phyloP scores from a whole-genome alignment of 2,888 invertebrate genomes.

The Melanargia galathea region DNA sequence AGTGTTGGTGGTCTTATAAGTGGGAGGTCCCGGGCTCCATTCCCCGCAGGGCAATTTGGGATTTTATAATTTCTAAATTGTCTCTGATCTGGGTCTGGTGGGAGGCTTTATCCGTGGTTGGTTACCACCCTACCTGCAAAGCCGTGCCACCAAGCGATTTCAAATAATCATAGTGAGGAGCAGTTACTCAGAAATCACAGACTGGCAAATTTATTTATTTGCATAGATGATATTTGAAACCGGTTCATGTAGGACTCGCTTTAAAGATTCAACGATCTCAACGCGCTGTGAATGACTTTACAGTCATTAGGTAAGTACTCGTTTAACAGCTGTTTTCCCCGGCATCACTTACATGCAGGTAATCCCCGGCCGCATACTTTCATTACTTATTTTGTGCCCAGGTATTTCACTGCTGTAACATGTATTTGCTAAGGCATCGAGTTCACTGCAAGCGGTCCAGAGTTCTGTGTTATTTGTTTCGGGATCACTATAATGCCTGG shows the following conservation, averaged over 20 bases:
- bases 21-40: too few relatives aligned
- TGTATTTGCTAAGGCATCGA: not conserved
- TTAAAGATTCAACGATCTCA: not conserved
- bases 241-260: not conserved
- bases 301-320: not conserved
- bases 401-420: conserved; percentile 4
- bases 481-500: too few relatives aligned
- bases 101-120: too few relatives aligned
- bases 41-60: too few relatives aligned
- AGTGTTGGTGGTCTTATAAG: too few relatives aligned
- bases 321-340: conserved; percentile 28
- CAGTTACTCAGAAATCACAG: too few relatives aligned
- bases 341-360: conserved; percentile 21
- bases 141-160: too few relatives aligned
- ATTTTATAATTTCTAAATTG: too few relatives aligned
- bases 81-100: too few relatives aligned
- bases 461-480: not conserved
- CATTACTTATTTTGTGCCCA: conserved; percentile 20
- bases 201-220: too few relatives aligned
- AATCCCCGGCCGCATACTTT: conserved; percentile 28
- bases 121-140: too few relatives aligned
- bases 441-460: not conserved
- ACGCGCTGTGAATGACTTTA: conserved; percentile 8
- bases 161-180: too few relatives aligned
- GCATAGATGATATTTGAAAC: not conserved